Conservation (phyloP, 2,888 invertebrate genomes). For the Galerucella nymphaeae region DNA sequence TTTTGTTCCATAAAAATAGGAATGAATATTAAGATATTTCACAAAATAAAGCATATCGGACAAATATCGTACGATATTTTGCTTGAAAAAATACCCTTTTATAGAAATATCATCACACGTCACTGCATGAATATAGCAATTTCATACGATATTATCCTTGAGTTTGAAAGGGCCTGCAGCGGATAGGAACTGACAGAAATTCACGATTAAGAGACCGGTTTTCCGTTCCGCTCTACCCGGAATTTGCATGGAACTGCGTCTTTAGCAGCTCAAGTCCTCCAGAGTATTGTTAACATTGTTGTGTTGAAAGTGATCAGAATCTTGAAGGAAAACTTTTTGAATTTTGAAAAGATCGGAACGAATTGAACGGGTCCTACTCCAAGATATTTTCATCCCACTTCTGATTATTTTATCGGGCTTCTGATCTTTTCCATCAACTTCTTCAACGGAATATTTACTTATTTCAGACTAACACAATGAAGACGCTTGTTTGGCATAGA, state of each 20-base stretch:
- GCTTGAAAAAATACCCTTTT: not conserved
- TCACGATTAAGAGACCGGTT: conserved; percentile 39
- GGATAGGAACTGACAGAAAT: conserved; percentile 44
- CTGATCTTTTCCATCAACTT: not conserved
- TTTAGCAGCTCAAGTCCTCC: conserved; percentile 34
- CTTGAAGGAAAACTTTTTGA: conserved; percentile 22
- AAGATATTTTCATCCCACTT: not conserved
- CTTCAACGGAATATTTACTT: conserved; percentile 2
- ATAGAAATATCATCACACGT: not conserved
- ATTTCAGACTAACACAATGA: not conserved
- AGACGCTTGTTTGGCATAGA: not conserved
- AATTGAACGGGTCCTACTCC: conserved; percentile 37
- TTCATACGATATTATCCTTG: conserved; percentile 24
- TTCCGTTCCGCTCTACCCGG: conserved; percentile 30
- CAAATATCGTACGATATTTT: not conserved
- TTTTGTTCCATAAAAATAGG: too few species aligned
- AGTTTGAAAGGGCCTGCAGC: conserved; percentile 42
- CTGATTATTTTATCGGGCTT: conserved; percentile 4
- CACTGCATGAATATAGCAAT: conserved; percentile 14
- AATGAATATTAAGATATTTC: too few species aligned
- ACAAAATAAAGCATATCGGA: too few species aligned
- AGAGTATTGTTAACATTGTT: conserved; percentile 38
- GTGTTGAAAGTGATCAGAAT: conserved; percentile 32
- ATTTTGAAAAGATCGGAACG: conserved; percentile 21
- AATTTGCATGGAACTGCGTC: conserved; percentile 44